Evolutionary conservation across 2,888 invertebrate species (phyloP), one percentile per base, ranked within the genome.

Genomic region (Operophtera brumata): DNA sequence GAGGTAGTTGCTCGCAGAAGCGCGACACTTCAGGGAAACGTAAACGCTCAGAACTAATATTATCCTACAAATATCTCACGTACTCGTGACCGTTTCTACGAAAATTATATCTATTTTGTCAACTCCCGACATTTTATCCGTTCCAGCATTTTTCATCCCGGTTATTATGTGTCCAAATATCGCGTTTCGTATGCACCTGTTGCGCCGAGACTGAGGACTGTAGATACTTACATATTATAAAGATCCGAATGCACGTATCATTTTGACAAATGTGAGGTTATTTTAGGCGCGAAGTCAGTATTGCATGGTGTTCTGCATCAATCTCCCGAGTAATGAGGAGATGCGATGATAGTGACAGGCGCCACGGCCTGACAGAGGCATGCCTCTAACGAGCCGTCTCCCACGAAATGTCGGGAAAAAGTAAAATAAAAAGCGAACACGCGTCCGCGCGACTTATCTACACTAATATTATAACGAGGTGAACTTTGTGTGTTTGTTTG

Each of bases 11-110:
- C 70, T 71, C 73, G 66, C 71, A 69, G 72, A 73, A 76, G 68
- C 67, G 65, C 62, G 64, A 58, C 71, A 66, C 47, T 86, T 86
- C 87, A 79, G 64, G 75, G 86, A 87, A 86, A 73, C 63, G 71
- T 73, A 63, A 66, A 47, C 46, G 26, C 52, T 46, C 72, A 72
- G 61, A 74, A 78, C 86, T 84, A 86, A 87, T 86, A 85, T 87
- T 86, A 84, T 86, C 83, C 76, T 67, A 77, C 83, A 85, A 86
- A 84, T 82, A 80, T 82, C 81, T 81, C 86, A 82, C 83, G 79
- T 78, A 66, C 69, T 52, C 69, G 79, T 78, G 66, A 80, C 76
- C 64, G 69, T 61, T 88, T 88, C 89, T 67, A 52, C 62, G 84
- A 86, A 88, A 67, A 61, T 41, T 54, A 58, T 57, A 62, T 69